Conservation (phyloP, 2,797 vertebrate species). For the Ciconia nigra region DNA sequence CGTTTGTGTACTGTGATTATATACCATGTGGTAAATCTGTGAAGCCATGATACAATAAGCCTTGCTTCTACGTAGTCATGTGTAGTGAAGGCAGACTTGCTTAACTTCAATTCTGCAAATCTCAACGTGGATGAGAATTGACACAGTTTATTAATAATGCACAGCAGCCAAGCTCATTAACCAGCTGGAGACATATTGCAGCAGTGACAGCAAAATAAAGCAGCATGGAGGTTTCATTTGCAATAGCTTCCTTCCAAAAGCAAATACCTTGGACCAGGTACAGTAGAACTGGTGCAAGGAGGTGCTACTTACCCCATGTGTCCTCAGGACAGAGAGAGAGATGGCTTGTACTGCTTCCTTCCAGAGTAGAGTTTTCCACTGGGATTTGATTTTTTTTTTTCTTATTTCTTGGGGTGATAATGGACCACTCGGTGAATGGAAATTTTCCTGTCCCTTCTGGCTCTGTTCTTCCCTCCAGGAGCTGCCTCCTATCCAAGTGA, state of each 20-base stretch:
- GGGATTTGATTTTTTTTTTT: not conserved
- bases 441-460: not conserved
- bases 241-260: not conserved
- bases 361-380: not conserved
- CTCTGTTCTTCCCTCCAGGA: not conserved
- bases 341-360: not conserved
- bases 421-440: not conserved
- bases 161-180: not conserved
- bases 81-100: not conserved
- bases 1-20: not conserved
- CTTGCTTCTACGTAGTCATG: accelerated
- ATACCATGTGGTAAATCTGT: accelerated
- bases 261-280: not conserved
- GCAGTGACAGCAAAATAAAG: not conserved
- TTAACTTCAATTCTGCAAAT: not conserved
- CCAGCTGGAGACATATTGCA: not conserved
- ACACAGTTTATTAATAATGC: not conserved
- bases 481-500: accelerated
- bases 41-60: not conserved
- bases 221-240: not conserved
- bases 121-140: not conserved
- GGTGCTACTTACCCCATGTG: not conserved
- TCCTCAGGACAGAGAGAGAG: not conserved
- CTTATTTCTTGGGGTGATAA: not conserved
- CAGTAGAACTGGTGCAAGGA: not conserved